Evolutionary conservation across 2,797 vertebrate genomes (phyloP).

Genomic region (Helicolenus hilgendorfi): DNA sequence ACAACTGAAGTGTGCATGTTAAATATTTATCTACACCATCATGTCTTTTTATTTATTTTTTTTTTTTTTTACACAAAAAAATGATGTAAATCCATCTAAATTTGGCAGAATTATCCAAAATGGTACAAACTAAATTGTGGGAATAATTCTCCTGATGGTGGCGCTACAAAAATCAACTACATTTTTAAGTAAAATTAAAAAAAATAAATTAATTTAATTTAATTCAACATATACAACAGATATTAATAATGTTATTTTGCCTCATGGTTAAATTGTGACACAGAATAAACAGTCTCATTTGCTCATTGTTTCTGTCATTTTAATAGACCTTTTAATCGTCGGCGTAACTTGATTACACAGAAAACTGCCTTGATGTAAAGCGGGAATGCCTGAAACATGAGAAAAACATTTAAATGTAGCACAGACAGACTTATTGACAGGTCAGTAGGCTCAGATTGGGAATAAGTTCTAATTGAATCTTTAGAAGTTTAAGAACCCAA

Average conservation of each 20-base stretch:
- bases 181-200: not conserved
- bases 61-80: not conserved
- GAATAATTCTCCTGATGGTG: not conserved
- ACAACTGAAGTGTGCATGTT: not conserved
- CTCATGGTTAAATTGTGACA: not conserved
- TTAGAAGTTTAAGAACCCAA: conserved; percentile 1
- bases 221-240: not conserved
- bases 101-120: not conserved
- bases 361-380: not conserved
- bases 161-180: not conserved
- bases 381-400: not conserved
- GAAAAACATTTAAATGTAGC: not conserved
- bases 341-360: not conserved
- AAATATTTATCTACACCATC: not conserved
- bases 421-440: not conserved
- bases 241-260: not conserved
- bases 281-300: not conserved
- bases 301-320: not conserved
- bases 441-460: not conserved
- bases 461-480: not conserved
- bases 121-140: not conserved
- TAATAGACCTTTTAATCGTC: not conserved
- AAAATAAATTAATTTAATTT: too few relatives aligned
- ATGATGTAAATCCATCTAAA: not conserved
- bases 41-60: not conserved